phyloP scores from a whole-genome alignment of 2,113 vertebrate genomes.

The Hydrolagus affinis region DNA sequence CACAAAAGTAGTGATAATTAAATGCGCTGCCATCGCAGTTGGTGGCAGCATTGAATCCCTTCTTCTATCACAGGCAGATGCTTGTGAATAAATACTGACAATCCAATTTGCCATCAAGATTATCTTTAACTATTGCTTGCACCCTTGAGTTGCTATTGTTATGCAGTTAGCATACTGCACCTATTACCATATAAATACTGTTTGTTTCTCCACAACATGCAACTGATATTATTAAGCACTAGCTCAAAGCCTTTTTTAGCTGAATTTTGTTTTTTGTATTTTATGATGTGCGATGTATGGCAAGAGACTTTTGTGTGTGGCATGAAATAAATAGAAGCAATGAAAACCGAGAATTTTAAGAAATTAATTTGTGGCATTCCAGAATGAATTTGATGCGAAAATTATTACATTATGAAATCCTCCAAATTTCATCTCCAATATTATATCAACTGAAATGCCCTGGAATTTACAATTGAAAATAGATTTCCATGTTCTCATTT shows the following conservation, averaged over 20 bases:
- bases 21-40: constrained; percentile 14
- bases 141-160: neutral
- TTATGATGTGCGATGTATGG: too few species aligned
- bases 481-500: neutral
- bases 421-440: too few species aligned
- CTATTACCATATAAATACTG: neutral
- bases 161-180: neutral
- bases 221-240: neutral
- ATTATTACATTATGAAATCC: too few species aligned
- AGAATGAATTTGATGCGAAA: too few species aligned
- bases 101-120: constrained; percentile 10
- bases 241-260: neutral
- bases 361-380: neutral
- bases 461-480: too few species aligned
- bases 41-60: constrained; percentile 7
- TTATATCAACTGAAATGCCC: too few species aligned
- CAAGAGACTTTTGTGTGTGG: too few species aligned
- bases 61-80: constrained; percentile 21
- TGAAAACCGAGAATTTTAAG: too few species aligned
- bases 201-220: neutral
- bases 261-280: neutral
- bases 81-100: constrained; percentile 28
- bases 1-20: constrained; percentile 20
- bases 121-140: neutral
- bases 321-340: too few species aligned